phyloP scores from a whole-genome alignment of 2,888 invertebrate genomes.

The Luffia ferchaultella region DNA sequence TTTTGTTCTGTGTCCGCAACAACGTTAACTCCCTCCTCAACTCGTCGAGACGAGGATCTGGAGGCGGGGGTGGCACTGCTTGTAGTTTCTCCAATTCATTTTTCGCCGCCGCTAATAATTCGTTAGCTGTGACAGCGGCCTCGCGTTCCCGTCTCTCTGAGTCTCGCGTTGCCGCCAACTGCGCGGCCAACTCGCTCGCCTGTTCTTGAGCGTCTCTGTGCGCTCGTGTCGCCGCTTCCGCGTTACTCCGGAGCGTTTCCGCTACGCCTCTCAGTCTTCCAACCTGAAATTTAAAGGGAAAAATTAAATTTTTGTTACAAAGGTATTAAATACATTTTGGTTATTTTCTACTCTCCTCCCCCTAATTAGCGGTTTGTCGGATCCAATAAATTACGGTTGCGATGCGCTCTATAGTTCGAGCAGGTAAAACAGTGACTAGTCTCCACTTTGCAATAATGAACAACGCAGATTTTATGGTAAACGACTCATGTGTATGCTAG shows the following conservation, averaged over 20 bases:
- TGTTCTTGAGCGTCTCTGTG: conserved; percentile 63
- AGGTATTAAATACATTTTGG: neutral
- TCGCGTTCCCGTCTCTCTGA: conserved; percentile 58
- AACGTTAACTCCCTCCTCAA: conserved; percentile 76
- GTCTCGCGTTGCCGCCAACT: conserved; percentile 54
- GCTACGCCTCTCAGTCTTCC: conserved; percentile 59
- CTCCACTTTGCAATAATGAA: too few relatives aligned
- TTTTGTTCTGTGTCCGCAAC: conserved; percentile 78
- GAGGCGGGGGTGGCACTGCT: conserved; percentile 70
- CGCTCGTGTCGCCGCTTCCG: conserved; percentile 60
- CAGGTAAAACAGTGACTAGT: too few relatives aligned
- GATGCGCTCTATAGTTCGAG: too few relatives aligned
- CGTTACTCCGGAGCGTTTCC: conserved; percentile 67
- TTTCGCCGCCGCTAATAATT: conserved; percentile 71
- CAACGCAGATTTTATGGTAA: too few relatives aligned
- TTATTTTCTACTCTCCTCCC: too few relatives aligned
- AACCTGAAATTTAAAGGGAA: conserved; percentile 38
- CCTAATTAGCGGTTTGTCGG: too few relatives aligned
- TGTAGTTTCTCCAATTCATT: conserved; percentile 71
- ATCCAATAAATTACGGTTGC: too few relatives aligned
- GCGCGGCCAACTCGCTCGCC: conserved; percentile 51
- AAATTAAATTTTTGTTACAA: neutral
- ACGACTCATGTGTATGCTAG: too few relatives aligned
- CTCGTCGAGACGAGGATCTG: conserved; percentile 78
- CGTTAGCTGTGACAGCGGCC: conserved; percentile 57